A percentile compares a stretch with the other conserved stretches of the same genome.
Conservation (phyloP, 2,113 vertebrate species). For the Psettodes erumei region DNA sequence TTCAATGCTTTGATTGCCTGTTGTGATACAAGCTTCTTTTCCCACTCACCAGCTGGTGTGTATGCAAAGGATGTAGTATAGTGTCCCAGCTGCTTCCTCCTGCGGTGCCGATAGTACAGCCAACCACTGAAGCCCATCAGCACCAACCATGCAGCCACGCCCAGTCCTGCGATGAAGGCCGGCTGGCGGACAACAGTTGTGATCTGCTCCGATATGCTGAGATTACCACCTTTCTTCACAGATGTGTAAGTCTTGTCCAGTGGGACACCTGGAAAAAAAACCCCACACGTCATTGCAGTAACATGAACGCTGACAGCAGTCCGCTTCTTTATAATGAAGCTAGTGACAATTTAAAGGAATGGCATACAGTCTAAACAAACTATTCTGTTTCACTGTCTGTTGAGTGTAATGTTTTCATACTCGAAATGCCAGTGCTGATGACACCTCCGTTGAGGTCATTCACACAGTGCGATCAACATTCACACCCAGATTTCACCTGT, state of each 20-base stretch:
- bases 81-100: constrained; percentile 94
- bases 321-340: background rate
- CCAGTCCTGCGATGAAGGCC: constrained; percentile 91
- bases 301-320: background rate
- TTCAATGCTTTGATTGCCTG: background rate
- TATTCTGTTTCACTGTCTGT: background rate
- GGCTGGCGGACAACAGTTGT: constrained; percentile 86
- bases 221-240: constrained; percentile 62
- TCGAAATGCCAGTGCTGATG: background rate
- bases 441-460: background rate
- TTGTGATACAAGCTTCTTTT: background rate
- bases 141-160: constrained; percentile 89
- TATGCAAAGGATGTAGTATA: constrained; percentile 96
- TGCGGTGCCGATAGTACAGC: constrained; percentile 90
- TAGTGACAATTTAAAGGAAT: background rate
- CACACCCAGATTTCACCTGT: constrained; percentile 10
- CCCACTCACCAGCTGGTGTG: constrained; percentile 86
- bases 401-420: background rate
- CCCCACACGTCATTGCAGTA: background rate
- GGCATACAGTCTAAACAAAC: background rate
- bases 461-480: background rate
- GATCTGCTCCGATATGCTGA: constrained; percentile 86
- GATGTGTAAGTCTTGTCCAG: constrained; percentile 70
- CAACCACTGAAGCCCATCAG: constrained; percentile 89
- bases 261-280: constrained; percentile 47